These are phyloP conservation scores for Motacilla tschutschensis DNA, from an alignment of 2,113 vertebrate genomes.

Conservation along the genomic window DNA sequence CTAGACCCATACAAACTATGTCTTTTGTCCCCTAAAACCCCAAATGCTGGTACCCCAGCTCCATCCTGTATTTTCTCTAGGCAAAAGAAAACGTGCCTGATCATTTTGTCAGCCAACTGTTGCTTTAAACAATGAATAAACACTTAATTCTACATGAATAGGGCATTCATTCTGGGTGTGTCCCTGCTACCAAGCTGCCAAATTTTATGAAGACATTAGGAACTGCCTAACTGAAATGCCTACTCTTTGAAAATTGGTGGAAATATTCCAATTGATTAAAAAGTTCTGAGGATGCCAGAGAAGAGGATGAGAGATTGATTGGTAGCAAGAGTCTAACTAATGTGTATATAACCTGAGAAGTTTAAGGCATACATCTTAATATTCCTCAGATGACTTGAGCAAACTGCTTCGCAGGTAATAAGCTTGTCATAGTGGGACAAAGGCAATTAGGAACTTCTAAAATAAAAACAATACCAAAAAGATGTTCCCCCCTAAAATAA, in stretches of 20 bases:
- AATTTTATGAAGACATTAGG: not conserved
- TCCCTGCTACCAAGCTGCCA: not conserved
- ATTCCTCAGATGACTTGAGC: not conserved
- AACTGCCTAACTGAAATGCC: not conserved
- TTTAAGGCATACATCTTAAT: not conserved
- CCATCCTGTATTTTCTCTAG: not conserved
- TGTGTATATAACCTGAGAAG: not conserved
- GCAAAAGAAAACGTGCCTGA: not conserved
- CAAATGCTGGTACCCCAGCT: not conserved
- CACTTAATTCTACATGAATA: not conserved
- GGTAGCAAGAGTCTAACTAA: not conserved
- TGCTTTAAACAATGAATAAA: not conserved
- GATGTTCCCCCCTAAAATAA: rapidly evolving
- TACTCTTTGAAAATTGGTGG: not conserved
- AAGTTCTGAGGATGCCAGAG: not conserved
- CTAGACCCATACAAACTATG: not conserved
- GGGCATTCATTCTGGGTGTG: not conserved
- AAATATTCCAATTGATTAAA: not conserved
- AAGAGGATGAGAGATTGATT: not conserved
- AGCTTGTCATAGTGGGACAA: not conserved
- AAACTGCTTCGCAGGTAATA: not conserved
- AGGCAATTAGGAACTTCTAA: not conserved
- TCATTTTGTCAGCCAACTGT: not conserved
- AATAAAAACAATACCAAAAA: not conserved
- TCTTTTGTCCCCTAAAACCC: not conserved